Evolutionary conservation across 1,140 invertebrate genomes (phyloP), one percentile per base, ranked within the genome.

Genomic region (Neodiprion lecontei): DNA sequence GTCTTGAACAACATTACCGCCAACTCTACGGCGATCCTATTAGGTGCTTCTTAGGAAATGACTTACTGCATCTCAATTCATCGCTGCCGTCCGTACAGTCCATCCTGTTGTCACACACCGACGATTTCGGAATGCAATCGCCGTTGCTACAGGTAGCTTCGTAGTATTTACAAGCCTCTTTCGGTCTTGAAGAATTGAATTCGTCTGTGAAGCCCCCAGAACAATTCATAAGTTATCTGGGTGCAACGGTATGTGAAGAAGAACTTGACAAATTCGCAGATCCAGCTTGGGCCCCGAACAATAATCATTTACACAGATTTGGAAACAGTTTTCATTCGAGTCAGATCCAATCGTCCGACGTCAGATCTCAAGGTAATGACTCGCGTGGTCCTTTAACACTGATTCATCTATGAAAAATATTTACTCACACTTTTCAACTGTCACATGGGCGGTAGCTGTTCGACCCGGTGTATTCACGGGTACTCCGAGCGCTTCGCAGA

Each of bases 111-210:
- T 99, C 93, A 84, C 97, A 99, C 28, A 98, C 92, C 72, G 91
- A 90, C 4, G 90, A 85, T 83, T 94, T 95, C 0, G 92, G 89
- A 77, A 99, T 97, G 84, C 98, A 99, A 75, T 97, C 92, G 61
- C 96, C 96, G 85, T 96, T 98, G 53, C 91, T 92, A 83, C 98
- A 99, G 0, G 96, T 97, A 0, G 97, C 96, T 89, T 99, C 93
- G 77, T 96, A 90, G 17, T 91, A 86, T 73, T 88, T 89, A 83
- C 97, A 98, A 9, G 90, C 86, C 81, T 85, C 85, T 75, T 91
- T 88, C 47, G 91, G 88, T 48, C 86, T 86, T 28, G 83, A 83
- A 1, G 80, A 74, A 14, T 88, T 85, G 67, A 83, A 80, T 72
- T 89, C 88, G 67, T 87, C 91, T 90, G 70, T 8, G 80, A 78